Conservation (phyloP, 2,888 invertebrate species). For the Epinotia demarniana region DNA sequence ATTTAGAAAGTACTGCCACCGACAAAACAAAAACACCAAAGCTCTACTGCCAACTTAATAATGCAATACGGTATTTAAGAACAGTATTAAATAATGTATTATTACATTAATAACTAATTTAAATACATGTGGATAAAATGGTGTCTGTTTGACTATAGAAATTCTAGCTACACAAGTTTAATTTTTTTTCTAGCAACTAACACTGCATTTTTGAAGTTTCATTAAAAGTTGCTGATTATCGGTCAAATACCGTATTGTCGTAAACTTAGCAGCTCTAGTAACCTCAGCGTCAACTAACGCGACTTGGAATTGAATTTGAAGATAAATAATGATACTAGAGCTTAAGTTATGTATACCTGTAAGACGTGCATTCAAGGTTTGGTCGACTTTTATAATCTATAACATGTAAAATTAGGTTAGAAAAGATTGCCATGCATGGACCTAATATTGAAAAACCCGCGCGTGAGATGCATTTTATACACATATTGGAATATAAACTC, state of each 20-base stretch:
- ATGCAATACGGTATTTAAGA: neutral
- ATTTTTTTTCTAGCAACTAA: too few species aligned
- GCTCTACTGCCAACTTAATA: slow-evolving; percentile 25
- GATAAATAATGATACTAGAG: slow-evolving; percentile 34
- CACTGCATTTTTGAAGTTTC: too few species aligned
- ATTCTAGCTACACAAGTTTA: too few species aligned
- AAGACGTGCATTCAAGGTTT: neutral
- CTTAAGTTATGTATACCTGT: slow-evolving; percentile 31
- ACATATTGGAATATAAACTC: neutral
- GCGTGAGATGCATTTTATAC: too few species aligned
- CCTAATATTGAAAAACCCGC: neutral
- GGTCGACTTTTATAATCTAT: neutral
- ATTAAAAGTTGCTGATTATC: too few species aligned
- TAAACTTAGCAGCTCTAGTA: slow-evolving; percentile 25
- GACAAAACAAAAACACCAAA: slow-evolving; percentile 32
- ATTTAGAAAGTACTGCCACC: slow-evolving; percentile 18
- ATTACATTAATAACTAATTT: too few species aligned
- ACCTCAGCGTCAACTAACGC: slow-evolving; percentile 29
- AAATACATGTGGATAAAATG: too few species aligned
- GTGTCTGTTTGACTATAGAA: too few species aligned
- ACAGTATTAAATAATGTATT: too few species aligned
- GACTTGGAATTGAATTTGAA: slow-evolving; percentile 39
- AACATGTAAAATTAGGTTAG: slow-evolving; percentile 10
- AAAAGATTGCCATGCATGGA: neutral
- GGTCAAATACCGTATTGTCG: neutral